phyloP scores from a whole-genome alignment of 2,113 vertebrate species.

The Cyanoramphus novaezelandiae region DNA sequence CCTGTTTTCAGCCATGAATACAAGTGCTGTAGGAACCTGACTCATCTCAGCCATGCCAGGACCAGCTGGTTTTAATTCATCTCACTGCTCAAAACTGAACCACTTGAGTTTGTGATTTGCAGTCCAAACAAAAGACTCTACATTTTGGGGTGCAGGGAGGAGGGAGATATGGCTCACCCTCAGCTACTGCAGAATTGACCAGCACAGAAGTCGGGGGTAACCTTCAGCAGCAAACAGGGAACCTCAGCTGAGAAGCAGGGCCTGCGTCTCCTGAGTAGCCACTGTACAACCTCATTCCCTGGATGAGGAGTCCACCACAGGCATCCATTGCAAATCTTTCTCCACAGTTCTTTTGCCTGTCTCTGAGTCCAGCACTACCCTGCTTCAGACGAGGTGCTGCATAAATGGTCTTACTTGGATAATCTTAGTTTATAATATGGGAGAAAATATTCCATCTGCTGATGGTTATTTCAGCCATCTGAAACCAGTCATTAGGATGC shows the following conservation, averaged over 20 bases:
- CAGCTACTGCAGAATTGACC: background rate
- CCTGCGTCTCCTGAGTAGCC: background rate
- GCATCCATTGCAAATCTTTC: background rate
- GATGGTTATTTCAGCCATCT: background rate
- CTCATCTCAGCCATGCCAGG: background rate
- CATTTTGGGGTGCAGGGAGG: background rate
- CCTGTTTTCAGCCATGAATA: background rate
- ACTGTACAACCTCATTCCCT: background rate
- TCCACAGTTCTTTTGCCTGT: background rate
- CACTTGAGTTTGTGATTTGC: conserved; percentile 11
- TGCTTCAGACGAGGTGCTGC: background rate
- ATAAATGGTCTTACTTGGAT: background rate
- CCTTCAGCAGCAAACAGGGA: background rate
- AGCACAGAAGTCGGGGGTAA: background rate
- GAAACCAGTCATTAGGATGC: background rate
- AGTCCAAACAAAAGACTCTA: conserved; percentile 5
- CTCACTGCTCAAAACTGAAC: background rate
- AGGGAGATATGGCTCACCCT: background rate
- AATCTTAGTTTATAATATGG: background rate
- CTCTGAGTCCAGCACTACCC: background rate
- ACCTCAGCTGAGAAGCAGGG: background rate
- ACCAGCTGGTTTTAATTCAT: conserved; percentile 29
- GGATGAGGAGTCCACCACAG: background rate
- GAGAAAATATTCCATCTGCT: background rate
- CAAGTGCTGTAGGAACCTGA: background rate